Evolutionary conservation across 92 coral and sea anemone species (phyloP), one percentile per base, ranked within the genome.

Genomic region (Epizoanthus illoricatus): DNA sequence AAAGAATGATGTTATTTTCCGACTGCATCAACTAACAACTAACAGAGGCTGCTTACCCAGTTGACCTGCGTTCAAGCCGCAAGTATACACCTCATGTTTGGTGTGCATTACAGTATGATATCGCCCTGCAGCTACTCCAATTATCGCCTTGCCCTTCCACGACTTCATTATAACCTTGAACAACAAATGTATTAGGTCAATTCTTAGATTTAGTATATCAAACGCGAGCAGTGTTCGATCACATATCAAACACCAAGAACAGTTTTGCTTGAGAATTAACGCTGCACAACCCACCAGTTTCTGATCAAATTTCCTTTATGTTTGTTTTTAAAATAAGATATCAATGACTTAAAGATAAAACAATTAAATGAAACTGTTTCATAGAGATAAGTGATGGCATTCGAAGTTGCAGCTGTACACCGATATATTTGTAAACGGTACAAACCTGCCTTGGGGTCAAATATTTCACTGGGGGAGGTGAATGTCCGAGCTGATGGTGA

Each of bases 31-130:
- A 63, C 39, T 5, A 13, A 75, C 59, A 52, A 57, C 23, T 5
- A n/a, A 9, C 49, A 78, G 13, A 3, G 36, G 36, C 36, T 28
- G 5, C 79, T 21, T 85, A 93, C 98, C 98, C 41, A 95, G 88
- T 36, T 95, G 98, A 7, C 98, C 98, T 62, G 92, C 89, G 84
- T 95, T 95, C 52, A 95, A 76, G 15, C 98, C 98, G 70, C 97
- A 95, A 41, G 97, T 89, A 83, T 88, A 95, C 19, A 95, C 92
- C 74, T 95, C 97, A 61, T 69, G 87, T 19, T 40, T 80, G 19
- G 95, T 93, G 76, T 82, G 88, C 81, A 95, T 84, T 49, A 91
- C 92, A 11, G 98, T 86, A 79, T 95, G 98, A 72, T 84, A 95
- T 79, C 84, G 94, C 17, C 97, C 98, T 62, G 97, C 98, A 23